These are phyloP conservation scores for Notolabrus celidotus DNA, from an alignment of 2,797 vertebrate species.

Conservation along the genomic window DNA sequence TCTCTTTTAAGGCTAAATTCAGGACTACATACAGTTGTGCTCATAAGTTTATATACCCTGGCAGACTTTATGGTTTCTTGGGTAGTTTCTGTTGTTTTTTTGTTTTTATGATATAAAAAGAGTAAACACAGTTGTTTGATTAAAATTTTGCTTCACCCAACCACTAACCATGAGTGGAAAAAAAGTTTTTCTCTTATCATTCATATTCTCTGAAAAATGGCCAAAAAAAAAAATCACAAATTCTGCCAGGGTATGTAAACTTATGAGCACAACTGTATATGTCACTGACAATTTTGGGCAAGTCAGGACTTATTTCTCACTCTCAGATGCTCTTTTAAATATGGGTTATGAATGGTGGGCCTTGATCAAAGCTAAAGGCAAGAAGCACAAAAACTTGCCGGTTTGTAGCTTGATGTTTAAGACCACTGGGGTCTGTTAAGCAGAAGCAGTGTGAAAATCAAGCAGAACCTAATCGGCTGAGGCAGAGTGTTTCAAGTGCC, in stretches of 20 bases:
- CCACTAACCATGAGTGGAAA: too few species aligned
- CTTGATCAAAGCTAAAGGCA: not conserved
- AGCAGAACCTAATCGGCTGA: slow-evolving; percentile 57
- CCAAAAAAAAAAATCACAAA: too few species aligned
- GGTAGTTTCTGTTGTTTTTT: too few species aligned
- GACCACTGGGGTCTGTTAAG: slow-evolving; percentile 49
- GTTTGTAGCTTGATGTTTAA: not conserved
- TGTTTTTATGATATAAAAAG: too few species aligned
- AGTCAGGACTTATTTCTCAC: slow-evolving; percentile 33
- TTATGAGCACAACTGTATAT: too few species aligned
- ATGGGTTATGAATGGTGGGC: not conserved
- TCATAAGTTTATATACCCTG: too few species aligned
- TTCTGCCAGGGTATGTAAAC: too few species aligned
- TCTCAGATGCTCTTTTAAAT: slow-evolving; percentile 12
- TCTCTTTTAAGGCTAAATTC: not conserved
- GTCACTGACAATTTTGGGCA: slow-evolving; percentile 16
- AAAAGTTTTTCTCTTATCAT: too few species aligned
- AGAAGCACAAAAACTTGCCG: not conserved
- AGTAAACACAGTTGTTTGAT: too few species aligned
- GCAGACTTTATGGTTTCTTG: too few species aligned
- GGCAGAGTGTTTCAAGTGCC: slow-evolving; percentile 57
- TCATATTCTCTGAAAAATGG: too few species aligned
- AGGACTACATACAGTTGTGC: not conserved
- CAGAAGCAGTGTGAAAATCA: slow-evolving; percentile 49
- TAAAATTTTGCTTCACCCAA: too few species aligned